These are phyloP conservation scores for Sylvia atricapilla DNA, from an alignment of 2,113 vertebrate species.

Conservation along the genomic window DNA sequence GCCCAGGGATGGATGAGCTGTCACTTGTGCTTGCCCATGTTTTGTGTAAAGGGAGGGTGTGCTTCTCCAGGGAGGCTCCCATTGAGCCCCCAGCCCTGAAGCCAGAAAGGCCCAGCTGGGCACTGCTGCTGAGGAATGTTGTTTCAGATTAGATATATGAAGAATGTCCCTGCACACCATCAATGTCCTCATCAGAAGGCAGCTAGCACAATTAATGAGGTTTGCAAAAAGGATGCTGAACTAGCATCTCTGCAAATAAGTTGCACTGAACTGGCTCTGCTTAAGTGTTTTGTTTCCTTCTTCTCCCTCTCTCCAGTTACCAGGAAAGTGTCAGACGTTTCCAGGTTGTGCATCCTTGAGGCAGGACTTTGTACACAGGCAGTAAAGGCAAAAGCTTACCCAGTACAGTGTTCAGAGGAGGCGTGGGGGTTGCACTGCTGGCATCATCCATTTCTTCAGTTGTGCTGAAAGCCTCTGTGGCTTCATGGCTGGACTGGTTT, in stretches of 20 bases:
- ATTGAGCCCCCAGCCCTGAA: not conserved
- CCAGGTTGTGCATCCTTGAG: not conserved
- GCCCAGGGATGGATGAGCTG: not conserved
- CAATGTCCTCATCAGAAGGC: not conserved
- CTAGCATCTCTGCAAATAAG: not conserved
- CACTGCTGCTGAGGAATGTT: not conserved
- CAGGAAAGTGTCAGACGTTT: not conserved
- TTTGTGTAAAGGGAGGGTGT: not conserved
- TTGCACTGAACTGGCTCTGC: not conserved
- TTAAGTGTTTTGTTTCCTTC: not conserved
- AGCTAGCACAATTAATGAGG: not conserved
- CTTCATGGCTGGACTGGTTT: not conserved
- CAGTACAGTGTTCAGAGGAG: not conserved
- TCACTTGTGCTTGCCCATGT: not conserved
- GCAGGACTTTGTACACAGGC: not conserved
- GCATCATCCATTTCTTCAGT: not conserved
- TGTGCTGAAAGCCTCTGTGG: not conserved
- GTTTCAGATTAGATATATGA: not conserved
- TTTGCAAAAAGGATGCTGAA: not conserved
- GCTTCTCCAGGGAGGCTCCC: not conserved
- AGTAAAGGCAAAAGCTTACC: conserved; percentile 41
- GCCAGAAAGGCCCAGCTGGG: not conserved
- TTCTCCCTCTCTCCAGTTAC: not conserved
- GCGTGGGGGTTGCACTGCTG: not conserved
- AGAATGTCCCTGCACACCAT: not conserved